These are phyloP conservation scores for Hesperia comma DNA, from an alignment of 2,888 invertebrate species.

Conservation along the genomic window DNA sequence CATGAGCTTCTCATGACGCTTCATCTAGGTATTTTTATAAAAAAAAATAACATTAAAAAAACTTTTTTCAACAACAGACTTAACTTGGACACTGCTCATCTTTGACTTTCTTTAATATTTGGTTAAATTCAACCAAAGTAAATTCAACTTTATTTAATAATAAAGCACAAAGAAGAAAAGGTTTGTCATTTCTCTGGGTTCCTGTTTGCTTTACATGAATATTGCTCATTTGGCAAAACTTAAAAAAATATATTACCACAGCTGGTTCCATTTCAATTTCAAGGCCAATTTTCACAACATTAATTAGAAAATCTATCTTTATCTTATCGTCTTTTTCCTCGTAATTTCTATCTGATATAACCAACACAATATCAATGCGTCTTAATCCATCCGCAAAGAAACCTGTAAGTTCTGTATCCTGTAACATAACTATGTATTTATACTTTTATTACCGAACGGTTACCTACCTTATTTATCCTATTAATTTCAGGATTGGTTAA, in stretches of 20 bases:
- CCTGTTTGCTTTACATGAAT: no score
- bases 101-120: no score
- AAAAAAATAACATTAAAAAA: background rate
- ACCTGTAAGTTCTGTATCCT: conserved; percentile 39
- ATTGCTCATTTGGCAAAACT: no score
- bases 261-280: conserved; percentile 44
- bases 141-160: no score
- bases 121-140: no score
- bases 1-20: conserved; percentile 41
- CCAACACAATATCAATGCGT: conserved; percentile 52
- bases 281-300: conserved; percentile 51
- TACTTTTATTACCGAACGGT: background rate
- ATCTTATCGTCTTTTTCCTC: conserved; percentile 38
- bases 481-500: no score
- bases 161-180: no score
- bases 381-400: conserved; percentile 47
- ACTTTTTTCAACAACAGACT: no score
- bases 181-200: no score
- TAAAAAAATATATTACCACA: conserved; percentile 33
- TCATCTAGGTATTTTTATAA: conserved; percentile 25
- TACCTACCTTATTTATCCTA: background rate
- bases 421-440: conserved; percentile 7
- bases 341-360: conserved; percentile 43
- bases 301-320: conserved; percentile 48
- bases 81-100: no score